Evolutionary conservation across 2,113 vertebrate species (phyloP).

Genomic region (Seriola aureovittata): DNA sequence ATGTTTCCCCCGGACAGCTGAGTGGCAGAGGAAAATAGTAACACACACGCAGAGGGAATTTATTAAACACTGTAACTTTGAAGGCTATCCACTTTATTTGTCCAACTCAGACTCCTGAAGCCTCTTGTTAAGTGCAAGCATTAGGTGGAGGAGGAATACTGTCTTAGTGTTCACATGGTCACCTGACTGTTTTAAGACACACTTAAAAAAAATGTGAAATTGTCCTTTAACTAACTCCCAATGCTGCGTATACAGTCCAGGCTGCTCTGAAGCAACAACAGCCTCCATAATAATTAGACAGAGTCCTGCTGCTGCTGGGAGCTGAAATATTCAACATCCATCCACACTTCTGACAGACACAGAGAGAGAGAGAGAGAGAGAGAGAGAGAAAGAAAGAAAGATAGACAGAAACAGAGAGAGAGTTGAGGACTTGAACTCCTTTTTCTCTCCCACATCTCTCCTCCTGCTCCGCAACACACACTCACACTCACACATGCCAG

Average conservation of each 20-base stretch:
- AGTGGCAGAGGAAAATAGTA: too few species aligned
- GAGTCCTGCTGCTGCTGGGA: slow-evolving; percentile 51
- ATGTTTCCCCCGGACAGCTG: too few species aligned
- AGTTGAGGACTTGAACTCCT: slow-evolving; percentile 72
- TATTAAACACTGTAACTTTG: too few species aligned
- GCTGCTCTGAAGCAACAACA: slow-evolving; percentile 30
- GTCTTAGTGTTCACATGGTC: not conserved
- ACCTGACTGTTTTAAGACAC: not conserved
- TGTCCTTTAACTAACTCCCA: too few species aligned
- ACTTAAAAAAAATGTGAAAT: not conserved
- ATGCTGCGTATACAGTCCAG: not conserved
- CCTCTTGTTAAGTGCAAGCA: too few species aligned
- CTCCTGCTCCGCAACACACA: slow-evolving; percentile 55
- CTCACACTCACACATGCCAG: slow-evolving; percentile 56
- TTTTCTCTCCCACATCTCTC: slow-evolving; percentile 66
- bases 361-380: not conserved
- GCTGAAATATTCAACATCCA: slow-evolving; percentile 75
- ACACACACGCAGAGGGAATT: too few species aligned
- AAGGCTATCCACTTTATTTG: too few species aligned
- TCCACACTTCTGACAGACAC: slow-evolving; percentile 58
- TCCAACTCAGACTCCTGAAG: too few species aligned
- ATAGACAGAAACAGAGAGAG: not conserved
- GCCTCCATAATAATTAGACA: slow-evolving; percentile 14
- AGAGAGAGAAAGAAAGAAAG: not conserved
- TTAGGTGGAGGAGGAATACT: too few species aligned